Percentiles rank a stretch among this genome's conserved stretches.
Conservation (phyloP, 2,888 invertebrate species). For the Zygothrica quintamaculata region DNA sequence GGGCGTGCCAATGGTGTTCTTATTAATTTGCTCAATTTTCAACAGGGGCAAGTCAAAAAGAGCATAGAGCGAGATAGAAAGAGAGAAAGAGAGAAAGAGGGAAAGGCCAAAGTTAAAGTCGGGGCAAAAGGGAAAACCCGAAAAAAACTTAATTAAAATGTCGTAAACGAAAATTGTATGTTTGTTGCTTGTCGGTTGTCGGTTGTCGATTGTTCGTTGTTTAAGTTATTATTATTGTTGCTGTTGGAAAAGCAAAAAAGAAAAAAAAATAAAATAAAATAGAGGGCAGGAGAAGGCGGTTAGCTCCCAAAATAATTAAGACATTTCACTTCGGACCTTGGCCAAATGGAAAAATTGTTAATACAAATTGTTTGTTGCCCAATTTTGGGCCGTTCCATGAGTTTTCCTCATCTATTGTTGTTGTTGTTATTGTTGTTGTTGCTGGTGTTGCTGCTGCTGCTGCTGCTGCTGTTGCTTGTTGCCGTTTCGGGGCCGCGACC, state of each 20-base stretch:
- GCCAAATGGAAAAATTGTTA: conserved; percentile 72
- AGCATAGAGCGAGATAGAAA: too few species aligned
- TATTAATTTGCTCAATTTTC: conserved; percentile 76
- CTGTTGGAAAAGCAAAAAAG: conserved; percentile 7
- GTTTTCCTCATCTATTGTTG: conserved; percentile 44
- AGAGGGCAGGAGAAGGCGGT: conserved; percentile 35
- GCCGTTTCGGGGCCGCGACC: conserved; percentile 62
- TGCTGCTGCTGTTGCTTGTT: conserved; percentile 22
- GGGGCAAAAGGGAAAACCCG: conserved; percentile 27
- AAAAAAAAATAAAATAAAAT: not conserved
- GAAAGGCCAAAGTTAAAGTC: conserved; percentile 1
- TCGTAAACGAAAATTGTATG: conserved; percentile 79
- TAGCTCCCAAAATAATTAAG: conserved; percentile 77
- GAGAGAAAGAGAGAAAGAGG: conserved; percentile 10
- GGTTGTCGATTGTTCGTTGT: too few species aligned
- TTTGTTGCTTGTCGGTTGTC: conserved; percentile 50
- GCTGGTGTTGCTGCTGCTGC: conserved; percentile 24
- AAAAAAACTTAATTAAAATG: conserved; percentile 80
- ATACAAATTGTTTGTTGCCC: conserved; percentile 76
- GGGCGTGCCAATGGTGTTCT: conserved; percentile 77
- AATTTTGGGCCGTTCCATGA: conserved; percentile 57
- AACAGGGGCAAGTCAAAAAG: too few species aligned
- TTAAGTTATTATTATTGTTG: too few species aligned
- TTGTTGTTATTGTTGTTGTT: conserved; percentile 24
- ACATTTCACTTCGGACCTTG: conserved; percentile 69